Base-by-base conservation (phyloP, 2,888 invertebrate species). In the Timema podura region DNA sequence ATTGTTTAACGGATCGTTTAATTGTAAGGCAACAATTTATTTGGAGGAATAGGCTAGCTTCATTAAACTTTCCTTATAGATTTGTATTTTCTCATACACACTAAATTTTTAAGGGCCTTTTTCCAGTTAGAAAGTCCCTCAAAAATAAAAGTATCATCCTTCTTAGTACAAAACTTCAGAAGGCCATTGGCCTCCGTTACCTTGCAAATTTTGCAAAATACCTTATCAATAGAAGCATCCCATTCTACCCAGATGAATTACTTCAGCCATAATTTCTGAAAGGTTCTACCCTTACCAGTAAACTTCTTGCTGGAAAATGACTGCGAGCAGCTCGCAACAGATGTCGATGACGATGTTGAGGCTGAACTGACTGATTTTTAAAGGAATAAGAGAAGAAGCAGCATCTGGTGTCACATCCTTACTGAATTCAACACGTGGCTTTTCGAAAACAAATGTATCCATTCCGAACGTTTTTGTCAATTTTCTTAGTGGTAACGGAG, bases 81-180 rank as follows among this genome's bases (percentile, higher is more conserved):
- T 30, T 30, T 30, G 30, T 30, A 3, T 2, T 30, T 30, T 30
- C 30, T 30, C 30, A 30, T 30, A 3, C 1, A 3, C 2, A 1
- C 30, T 30, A 59, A 3, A 59, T 59, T 44, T 59, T 45, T 45
- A 44, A 45, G 65, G 8, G 5, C 1, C 44, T 65, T 65, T 65
- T 65, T 65, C 5, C 65, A 65, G 6, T 65, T 65, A 30, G 65
- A 65, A 65, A 65, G 6, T 3, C 7, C 65, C 44, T 65, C 47
- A 15, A 2, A 16, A 65, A 46, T 48, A 65, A 65, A 65, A 7
- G 48, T 48, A 11, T 65, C 9, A 54, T 6, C 9, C 9, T 54
- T 54, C n/a, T 54, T 54, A 11, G 6, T 54, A 2, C 54, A 10
- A 54, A 54, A 54, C 16, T 54, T 54, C 54, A 54, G 5, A 54